phyloP scores from a whole-genome alignment of 2,888 invertebrate genomes.

The Ochropleura plecta region DNA sequence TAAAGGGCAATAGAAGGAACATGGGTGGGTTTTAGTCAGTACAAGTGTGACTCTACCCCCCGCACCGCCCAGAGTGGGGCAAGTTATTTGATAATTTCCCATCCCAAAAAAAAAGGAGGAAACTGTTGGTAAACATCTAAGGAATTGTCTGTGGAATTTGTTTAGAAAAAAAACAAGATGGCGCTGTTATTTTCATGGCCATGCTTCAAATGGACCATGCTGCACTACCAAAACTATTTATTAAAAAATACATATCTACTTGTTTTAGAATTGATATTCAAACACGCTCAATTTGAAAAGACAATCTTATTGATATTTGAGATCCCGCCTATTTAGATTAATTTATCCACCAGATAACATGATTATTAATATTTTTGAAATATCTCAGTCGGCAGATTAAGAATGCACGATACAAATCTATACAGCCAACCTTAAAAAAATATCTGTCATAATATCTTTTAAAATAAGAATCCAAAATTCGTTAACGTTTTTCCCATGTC shows the following conservation, averaged over 20 bases:
- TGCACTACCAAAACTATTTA: not conserved
- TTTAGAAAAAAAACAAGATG: too few species aligned
- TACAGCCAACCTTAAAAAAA: slow-evolving; percentile 54
- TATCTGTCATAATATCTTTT: slow-evolving; percentile 66
- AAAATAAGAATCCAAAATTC: slow-evolving; percentile 65
- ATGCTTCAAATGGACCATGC: too few species aligned
- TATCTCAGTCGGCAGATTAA: slow-evolving; percentile 32
- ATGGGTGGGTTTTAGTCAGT: too few species aligned
- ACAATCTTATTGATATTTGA: slow-evolving; percentile 32
- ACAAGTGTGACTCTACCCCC: too few species aligned
- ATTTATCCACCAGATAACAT: slow-evolving; percentile 36
- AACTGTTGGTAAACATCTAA: not conserved
- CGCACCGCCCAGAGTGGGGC: too few species aligned
- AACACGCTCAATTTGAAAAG: not conserved
- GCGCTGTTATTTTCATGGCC: too few species aligned
- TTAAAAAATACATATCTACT: not conserved
- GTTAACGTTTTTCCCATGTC: slow-evolving; percentile 71
- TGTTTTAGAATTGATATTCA: not conserved
- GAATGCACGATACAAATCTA: slow-evolving; percentile 56
- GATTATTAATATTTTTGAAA: slow-evolving; percentile 50
- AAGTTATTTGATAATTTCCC: too few species aligned
- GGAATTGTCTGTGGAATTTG: not conserved
- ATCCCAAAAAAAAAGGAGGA: too few species aligned
- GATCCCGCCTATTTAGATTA: slow-evolving; percentile 30
- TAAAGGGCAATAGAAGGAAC: too few species aligned